A percentile compares a stretch with the other conserved stretches of the same genome.
phyloP scores from a whole-genome alignment of 37 sponge, comb jelly and placozoan genomes.

The Aphrocallistes beatrix region DNA sequence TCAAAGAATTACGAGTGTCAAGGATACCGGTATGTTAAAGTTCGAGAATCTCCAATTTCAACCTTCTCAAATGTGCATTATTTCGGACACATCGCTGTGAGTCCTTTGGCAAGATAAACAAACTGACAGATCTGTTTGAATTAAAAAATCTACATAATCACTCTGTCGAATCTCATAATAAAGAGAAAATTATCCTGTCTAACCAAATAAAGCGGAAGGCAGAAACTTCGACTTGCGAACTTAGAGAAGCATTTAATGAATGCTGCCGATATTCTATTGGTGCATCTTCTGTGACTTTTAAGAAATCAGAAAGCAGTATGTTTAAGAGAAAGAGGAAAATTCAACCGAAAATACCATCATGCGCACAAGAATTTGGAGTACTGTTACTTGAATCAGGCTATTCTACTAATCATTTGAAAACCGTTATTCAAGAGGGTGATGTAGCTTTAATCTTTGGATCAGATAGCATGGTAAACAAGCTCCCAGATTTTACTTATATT shows the following conservation, averaged over 20 bases:
- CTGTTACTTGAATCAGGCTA: neutral
- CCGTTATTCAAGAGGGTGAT: neutral
- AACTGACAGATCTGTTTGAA: constrained; percentile 17
- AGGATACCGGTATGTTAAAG: constrained; percentile 8
- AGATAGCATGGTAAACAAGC: constrained; percentile 4
- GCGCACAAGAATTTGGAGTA: constrained; percentile 20
- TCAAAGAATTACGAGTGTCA: constrained; percentile 19
- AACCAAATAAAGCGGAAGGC: constrained; percentile 15
- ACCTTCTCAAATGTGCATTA: constrained; percentile 17
- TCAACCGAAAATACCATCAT: constrained; percentile 1
- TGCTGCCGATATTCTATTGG: neutral
- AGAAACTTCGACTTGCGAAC: constrained; percentile 14
- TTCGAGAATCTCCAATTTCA: constrained; percentile 17
- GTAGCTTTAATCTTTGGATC: neutral
- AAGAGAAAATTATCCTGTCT: constrained; percentile 16
- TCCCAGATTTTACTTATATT: neutral
- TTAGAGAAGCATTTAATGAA: constrained; percentile 18
- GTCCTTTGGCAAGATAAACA: constrained; percentile 14
- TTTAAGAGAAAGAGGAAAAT: constrained; percentile 16
- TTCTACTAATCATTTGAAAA: neutral
- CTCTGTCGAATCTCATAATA: constrained; percentile 17
- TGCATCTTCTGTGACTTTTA: neutral
- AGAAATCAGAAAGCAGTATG: constrained; percentile 6
- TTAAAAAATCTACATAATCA: constrained; percentile 4
- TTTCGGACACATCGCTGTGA: constrained; percentile 14